Base-by-base conservation (phyloP, 2,888 invertebrate genomes). In the Anthrax anthrax region DNA sequence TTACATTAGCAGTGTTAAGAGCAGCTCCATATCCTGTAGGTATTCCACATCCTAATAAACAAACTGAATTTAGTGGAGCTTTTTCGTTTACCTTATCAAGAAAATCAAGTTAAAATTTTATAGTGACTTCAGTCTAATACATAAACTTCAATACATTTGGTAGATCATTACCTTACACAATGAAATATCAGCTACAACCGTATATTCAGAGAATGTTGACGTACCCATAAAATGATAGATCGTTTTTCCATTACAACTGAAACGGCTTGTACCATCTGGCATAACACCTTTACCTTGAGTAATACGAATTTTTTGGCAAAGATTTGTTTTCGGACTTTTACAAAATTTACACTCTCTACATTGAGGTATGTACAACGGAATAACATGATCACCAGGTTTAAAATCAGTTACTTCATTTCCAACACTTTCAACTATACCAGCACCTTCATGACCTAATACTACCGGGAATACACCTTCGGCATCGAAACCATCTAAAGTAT, bases 311-410 rank as follows among this genome's bases (percentile, higher is more conserved):
- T 90, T 95, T 60, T 88, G 83, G 63, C 98, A 99, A 13, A 99
- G 72, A 72, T 99, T 99, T 0, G 98, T 98, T 69, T 97, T 97
- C 0, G 86, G 80, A 50, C 84, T 92, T 51, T 83, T 79, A 69
- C 98, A 99, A 67, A 91, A 98, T 65, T 96, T 92, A 71, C 98
- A 99, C 18, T 90, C 84, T 27, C 84, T 77, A 68, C 98, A 99
- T 70, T 99, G 96, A 0, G 98, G 97, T 49, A 94, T 82, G 62
- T 97, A 98, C 23, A 95, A 69, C 0, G 97, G 96, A 52, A 98
- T 79, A n/a, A 99, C 98, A 70, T 94, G 91, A 67, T 98, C 97
- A 64, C 95, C 95, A 36, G 83, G 75, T 59, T 85, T 76, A 37
- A 95, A 84, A 43, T 79, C 76, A 1, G 84, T 88, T 1, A 96